Base-by-base conservation (phyloP, 1,140 invertebrate species). In the Episyrphus balteatus region DNA sequence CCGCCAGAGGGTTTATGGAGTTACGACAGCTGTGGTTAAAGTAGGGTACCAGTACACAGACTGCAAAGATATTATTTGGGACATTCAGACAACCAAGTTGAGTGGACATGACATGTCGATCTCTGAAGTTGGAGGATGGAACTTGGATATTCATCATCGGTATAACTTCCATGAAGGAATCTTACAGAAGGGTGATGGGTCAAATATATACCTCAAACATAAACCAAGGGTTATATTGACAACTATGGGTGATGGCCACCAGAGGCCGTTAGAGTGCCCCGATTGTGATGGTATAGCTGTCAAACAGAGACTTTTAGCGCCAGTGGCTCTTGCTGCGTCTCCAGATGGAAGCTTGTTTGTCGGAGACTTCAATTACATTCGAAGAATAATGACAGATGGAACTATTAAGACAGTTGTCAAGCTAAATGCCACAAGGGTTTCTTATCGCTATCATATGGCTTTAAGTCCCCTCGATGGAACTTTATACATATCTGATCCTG, bases 81-180 rank as follows among this genome's bases (percentile, higher is more conserved):
- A 94, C 62, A 86, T 90, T 3, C 88, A 95, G 63, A 94, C 89
- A 5, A 94, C 91, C 0, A 94, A 93, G 61, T 68, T 97, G 31
- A 92, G 88, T 56, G 94, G 93, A 3, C 90, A 94, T 61, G 92
- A 97, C 62, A 91, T 97, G 83, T 89, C 87, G 44, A 95, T 96
- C 32, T 93, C 92, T 0, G 90, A 94, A 65, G 84, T 97, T 17
- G 92, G 92, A 2, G 91, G 90, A 8, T 98, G 94, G 94, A 96
- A 96, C 70, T 69, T 98, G 44, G 91, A 97, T 62, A 92, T 97
- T 54, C 94, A 98, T 72, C 94, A 98, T 60, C 76, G 92, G 53
- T 96, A 97, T 68, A 97, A 98, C 64, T 94, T 95, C 78, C 91
- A 95, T 64, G 92, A 96, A 75, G 93, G 88, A 19, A 96, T 98